These are phyloP conservation scores for Phylloscopus trochiloides DNA, from an alignment of 2,113 vertebrate species.

Conservation along the genomic window DNA sequence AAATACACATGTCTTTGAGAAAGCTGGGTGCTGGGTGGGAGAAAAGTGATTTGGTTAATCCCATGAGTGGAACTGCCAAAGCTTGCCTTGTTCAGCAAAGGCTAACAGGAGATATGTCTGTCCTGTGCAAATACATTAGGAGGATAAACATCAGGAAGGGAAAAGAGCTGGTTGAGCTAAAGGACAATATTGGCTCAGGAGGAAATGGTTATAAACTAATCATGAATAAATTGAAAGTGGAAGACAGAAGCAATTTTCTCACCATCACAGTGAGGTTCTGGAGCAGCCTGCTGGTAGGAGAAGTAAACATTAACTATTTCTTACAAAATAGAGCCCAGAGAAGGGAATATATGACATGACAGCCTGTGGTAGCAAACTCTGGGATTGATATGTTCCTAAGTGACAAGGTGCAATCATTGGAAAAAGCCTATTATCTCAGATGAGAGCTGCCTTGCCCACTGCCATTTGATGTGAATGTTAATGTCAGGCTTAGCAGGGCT, in stretches of 20 bases:
- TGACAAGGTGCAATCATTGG: neutral
- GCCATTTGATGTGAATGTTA: neutral
- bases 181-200: constrained; percentile 42
- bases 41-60: neutral
- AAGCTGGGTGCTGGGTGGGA: neutral
- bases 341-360: neutral
- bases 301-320: neutral
- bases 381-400: neutral
- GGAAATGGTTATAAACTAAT: constrained; percentile 12
- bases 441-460: neutral
- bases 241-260: constrained; percentile 27
- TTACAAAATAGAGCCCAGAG: neutral
- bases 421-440: neutral
- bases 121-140: constrained; percentile 19
- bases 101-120: neutral
- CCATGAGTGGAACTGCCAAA: neutral
- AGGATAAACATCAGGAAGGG: constrained; percentile 1
- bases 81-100: neutral
- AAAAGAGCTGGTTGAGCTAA: constrained; percentile 29
- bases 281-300: neutral
- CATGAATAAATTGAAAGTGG: constrained; percentile 5
- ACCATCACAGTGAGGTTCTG: neutral
- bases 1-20: neutral
- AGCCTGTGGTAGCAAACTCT: neutral
- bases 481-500: neutral